Conservation (phyloP, 2,888 invertebrate species). For the Agonum fuliginosum region DNA sequence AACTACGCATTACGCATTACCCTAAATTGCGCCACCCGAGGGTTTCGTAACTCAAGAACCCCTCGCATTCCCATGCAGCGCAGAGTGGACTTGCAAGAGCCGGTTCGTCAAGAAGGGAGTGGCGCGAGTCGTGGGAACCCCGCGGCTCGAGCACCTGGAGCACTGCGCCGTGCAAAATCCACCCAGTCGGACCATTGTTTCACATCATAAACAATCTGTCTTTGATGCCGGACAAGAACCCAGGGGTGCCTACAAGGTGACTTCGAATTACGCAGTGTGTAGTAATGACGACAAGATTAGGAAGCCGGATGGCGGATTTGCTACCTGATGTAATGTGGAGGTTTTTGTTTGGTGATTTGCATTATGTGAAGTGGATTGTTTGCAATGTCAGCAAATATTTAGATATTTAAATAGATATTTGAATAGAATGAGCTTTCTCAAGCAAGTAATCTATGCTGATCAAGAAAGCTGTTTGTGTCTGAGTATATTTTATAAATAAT, state of each 20-base stretch:
- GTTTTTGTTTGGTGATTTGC: not conserved
- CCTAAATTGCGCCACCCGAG: not conserved
- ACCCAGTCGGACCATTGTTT: conserved; percentile 43
- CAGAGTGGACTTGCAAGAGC: conserved; percentile 47
- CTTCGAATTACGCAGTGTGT: conserved; percentile 5
- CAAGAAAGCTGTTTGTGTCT: too few relatives aligned
- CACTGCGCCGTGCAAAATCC: conserved; percentile 34
- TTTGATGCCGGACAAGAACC: conserved; percentile 52
- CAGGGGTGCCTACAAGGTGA: conserved; percentile 19
- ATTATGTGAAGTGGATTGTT: too few relatives aligned
- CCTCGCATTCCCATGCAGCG: conserved; percentile 10
- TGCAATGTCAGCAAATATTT: too few relatives aligned
- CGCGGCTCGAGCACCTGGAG: conserved; percentile 46
- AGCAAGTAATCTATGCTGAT: too few relatives aligned
- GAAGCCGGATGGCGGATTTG: too few relatives aligned
- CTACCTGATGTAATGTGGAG: not conserved
- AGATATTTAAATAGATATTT: too few relatives aligned
- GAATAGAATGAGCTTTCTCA: too few relatives aligned
- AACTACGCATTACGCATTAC: not conserved
- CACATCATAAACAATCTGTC: conserved; percentile 55
- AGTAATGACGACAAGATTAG: too few relatives aligned
- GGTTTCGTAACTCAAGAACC: not conserved
- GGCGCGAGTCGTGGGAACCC: conserved; percentile 54
- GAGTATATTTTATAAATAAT: too few relatives aligned
- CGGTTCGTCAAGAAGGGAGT: conserved; percentile 36